A percentile compares a stretch with the other conserved stretches of the same genome.
Evolutionary conservation across 2,797 vertebrate genomes (phyloP).

Genomic region (Glossophaga mutica): DNA sequence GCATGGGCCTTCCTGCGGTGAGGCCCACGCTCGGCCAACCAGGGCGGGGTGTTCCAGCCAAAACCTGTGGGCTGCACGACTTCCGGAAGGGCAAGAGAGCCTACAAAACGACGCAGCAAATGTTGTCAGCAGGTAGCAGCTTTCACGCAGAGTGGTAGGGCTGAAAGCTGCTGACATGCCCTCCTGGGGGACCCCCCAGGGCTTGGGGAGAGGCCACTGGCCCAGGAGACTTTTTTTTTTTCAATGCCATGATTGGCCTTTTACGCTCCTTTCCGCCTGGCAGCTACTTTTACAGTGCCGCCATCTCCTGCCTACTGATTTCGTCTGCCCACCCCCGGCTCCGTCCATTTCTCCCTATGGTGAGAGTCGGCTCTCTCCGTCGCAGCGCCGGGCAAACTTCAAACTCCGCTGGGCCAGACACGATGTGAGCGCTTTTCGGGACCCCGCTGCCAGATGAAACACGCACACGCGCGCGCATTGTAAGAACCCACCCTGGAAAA

Average conservation of each 20-base stretch:
- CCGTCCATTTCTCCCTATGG: neutral
- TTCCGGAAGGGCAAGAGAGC: slow-evolving; percentile 9
- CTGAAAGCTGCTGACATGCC: neutral
- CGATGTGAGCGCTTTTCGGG: neutral
- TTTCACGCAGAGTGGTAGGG: neutral
- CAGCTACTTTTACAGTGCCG: neutral
- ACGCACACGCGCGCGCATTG: neutral
- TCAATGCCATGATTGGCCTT: neutral
- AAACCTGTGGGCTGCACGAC: slow-evolving; percentile 47
- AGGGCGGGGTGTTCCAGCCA: neutral
- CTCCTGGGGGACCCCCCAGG: neutral
- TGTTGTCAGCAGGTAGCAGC: slow-evolving; percentile 19
- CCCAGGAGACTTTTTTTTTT: neutral
- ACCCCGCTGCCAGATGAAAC: neutral
- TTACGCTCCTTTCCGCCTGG: slow-evolving; percentile 15
- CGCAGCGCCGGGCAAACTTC: neutral
- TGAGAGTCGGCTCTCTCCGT: neutral
- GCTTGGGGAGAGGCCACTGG: neutral
- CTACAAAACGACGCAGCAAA: slow-evolving; percentile 51
- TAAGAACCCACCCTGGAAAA: slow-evolving; percentile 69
- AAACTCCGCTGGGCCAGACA: slow-evolving; percentile 3
- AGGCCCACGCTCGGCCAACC: slow-evolving; percentile 47
- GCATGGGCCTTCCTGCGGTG: slow-evolving; percentile 25
- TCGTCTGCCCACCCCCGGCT: neutral
- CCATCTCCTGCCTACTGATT: too few relatives aligned